Evolutionary conservation across 2,888 invertebrate genomes (phyloP).

Genomic region (Augiades crinisus): DNA sequence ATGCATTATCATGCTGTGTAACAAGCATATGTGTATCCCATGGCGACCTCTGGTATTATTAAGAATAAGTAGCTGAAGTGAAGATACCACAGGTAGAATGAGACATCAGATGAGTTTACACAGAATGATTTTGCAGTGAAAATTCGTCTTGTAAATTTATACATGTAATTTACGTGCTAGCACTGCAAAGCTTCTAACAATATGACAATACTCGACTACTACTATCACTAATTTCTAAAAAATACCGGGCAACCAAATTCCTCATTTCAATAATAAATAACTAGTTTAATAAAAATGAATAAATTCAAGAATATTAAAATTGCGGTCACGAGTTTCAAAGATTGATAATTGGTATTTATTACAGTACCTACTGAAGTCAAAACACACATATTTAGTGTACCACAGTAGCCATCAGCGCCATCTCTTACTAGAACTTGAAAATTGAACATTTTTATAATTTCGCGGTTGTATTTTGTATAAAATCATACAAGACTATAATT

Average conservation of each 20-base stretch:
- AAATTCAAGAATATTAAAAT: too few species aligned
- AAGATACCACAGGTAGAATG: conserved; percentile 19
- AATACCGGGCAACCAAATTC: conserved; percentile 67
- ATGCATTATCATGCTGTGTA: conserved; percentile 41
- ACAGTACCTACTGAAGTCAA: too few species aligned
- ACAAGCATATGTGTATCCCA: conserved; percentile 7
- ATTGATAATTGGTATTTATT: too few species aligned
- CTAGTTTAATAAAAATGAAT: conserved; percentile 60
- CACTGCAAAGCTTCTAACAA: conserved; percentile 64
- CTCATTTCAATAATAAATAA: conserved; percentile 70
- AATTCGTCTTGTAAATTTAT: conserved; percentile 13
- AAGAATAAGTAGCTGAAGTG: conserved; percentile 11
- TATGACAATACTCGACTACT: conserved; percentile 60
- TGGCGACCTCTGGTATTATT: conserved; percentile 14
- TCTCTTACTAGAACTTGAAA: too few species aligned
- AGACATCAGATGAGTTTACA: conserved; percentile 15
- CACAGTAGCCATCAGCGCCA: too few species aligned
- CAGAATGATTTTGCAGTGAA: conserved; percentile 33
- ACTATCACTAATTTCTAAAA: conserved; percentile 60
- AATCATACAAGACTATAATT: too few species aligned
- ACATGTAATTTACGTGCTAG: conserved; percentile 49
- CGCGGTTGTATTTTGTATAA: too few species aligned
- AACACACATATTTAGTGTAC: too few species aligned
- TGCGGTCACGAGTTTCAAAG: too few species aligned
- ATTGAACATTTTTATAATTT: too few species aligned